A percentile compares a stretch with the other conserved stretches of the same genome.
Conservation (phyloP, 2,113 vertebrate genomes). For the Hippocampus guttulatus region DNA sequence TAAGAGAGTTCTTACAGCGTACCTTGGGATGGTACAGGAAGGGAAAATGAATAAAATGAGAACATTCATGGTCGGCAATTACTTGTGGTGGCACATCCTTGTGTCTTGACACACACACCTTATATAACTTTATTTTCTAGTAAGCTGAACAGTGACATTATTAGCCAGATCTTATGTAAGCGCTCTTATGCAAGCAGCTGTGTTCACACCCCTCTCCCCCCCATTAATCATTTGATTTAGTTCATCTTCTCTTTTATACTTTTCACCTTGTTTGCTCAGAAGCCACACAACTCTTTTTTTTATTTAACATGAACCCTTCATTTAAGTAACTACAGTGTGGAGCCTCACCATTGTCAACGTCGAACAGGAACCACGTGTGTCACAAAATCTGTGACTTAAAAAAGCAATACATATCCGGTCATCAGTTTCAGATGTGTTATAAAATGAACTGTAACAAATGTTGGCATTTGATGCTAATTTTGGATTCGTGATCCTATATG, state of each 20-base stretch:
- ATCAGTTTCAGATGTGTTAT: too few relatives aligned
- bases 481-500: not conserved
- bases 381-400: not conserved
- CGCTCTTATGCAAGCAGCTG: constrained; percentile 55
- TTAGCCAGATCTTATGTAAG: constrained; percentile 63
- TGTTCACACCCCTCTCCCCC: constrained; percentile 29
- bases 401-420: not conserved
- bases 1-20: not conserved
- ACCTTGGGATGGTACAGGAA: constrained; percentile 11
- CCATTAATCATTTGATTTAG: constrained; percentile 35
- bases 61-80: not conserved
- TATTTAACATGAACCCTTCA: not conserved
- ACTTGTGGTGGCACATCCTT: not conserved
- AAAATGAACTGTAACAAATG: not conserved
- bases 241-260: not conserved
- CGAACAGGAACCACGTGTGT: not conserved
- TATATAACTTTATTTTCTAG: constrained; percentile 42
- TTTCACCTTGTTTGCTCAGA: not conserved
- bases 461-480: not conserved
- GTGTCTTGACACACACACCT: constrained; percentile 33
- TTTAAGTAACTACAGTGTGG: not conserved
- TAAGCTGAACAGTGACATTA: constrained; percentile 50
- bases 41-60: constrained; percentile 1
- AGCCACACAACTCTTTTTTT: not conserved
- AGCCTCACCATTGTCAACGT: not conserved